Evolutionary conservation across 2,113 vertebrate species (phyloP).

Genomic region (Aphelocoma coerulescens): DNA sequence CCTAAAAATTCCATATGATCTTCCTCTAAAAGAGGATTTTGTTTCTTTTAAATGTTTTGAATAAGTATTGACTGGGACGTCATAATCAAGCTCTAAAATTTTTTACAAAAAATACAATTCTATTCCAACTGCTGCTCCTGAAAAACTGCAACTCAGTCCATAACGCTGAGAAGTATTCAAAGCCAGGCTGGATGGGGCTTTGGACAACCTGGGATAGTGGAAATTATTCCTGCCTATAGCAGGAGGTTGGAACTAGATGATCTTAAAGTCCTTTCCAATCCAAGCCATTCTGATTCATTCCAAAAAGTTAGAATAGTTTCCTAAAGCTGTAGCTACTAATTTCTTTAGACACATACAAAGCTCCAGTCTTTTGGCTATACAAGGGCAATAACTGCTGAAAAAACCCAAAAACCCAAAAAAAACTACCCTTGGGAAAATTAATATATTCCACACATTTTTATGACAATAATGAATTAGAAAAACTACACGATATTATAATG

Average conservation of each 20-base stretch:
- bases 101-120: not conserved
- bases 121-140: not conserved
- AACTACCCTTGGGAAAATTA: not conserved
- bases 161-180: not conserved
- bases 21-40: not conserved
- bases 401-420: rapidly evolving
- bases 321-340: not conserved
- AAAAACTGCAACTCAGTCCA: not conserved
- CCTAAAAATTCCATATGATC: not conserved
- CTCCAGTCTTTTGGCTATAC: not conserved
- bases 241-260: not conserved
- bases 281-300: not conserved
- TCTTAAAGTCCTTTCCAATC: not conserved
- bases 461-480: not conserved
- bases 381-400: not conserved
- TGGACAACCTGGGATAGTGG: not conserved
- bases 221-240: not conserved
- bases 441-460: not conserved
- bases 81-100: not conserved
- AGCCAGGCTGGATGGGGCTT: not conserved
- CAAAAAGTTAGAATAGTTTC: not conserved
- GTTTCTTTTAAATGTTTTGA: not conserved
- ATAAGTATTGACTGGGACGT: not conserved
- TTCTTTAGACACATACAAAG: not conserved
- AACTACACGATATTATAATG: not conserved